Percentiles rank a stretch among this genome's conserved stretches.
These are phyloP conservation scores for Bradypus variegatus DNA, from an alignment of 2,797 vertebrate species.

Conservation along the genomic window DNA sequence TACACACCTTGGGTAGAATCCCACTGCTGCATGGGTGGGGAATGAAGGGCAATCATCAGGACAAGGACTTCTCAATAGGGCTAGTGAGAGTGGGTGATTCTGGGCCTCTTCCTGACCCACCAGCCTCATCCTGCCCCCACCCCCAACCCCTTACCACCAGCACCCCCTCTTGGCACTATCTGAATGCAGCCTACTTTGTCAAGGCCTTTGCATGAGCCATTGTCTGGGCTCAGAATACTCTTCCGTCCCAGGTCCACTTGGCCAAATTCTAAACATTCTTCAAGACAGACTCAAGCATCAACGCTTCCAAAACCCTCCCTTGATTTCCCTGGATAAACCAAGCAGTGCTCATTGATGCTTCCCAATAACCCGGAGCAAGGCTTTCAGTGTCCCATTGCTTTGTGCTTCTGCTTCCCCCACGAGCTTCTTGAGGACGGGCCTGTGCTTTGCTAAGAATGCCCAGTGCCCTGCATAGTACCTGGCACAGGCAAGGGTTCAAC, in stretches of 20 bases:
- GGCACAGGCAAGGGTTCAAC: not conserved
- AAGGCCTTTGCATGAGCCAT: not conserved
- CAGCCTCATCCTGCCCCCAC: no score
- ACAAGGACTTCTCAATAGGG: not conserved
- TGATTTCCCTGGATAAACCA: not conserved
- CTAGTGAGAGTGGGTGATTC: not conserved
- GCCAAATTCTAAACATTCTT: not conserved
- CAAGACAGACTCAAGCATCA: not conserved
- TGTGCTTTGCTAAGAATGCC: not conserved
- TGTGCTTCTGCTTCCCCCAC: no score
- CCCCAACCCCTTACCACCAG: no score
- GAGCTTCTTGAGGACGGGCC: not conserved
- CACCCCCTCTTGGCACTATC: no score
- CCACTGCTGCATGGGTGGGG: not conserved
- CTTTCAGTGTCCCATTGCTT: not conserved
- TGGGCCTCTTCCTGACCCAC: not conserved
- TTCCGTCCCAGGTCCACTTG: not conserved
- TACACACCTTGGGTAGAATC: not conserved
- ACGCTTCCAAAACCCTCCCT: not conserved
- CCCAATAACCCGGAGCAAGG: not conserved
- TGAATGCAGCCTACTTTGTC: not conserved
- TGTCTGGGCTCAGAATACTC: not conserved
- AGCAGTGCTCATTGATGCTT: not conserved
- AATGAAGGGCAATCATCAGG: not conserved
- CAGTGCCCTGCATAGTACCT: not conserved